Conservation (phyloP, 2,888 invertebrate species). For the Clistopyga incitator region DNA sequence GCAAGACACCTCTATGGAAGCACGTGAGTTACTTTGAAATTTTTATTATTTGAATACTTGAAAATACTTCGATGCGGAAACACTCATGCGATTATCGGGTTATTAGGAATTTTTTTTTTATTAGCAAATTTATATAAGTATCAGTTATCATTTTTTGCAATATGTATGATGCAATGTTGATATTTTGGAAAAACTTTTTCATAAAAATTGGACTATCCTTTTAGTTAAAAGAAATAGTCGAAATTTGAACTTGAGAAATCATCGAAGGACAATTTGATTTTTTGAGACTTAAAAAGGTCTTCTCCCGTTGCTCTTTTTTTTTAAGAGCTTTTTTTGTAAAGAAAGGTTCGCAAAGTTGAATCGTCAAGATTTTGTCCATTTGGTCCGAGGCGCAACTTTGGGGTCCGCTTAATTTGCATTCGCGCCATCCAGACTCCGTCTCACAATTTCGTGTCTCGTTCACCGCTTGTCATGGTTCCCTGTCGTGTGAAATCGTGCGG, state of each 20-base stretch:
- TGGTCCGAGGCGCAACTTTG: background rate
- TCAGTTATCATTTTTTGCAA: no score
- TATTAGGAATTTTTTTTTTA: no score
- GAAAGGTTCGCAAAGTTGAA: background rate
- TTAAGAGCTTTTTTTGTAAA: background rate
- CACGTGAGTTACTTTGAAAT: constrained; percentile 76
- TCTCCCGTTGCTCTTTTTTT: background rate
- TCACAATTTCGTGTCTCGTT: constrained; percentile 23
- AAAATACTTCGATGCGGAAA: background rate
- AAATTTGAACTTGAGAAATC: no score
- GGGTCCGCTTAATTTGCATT: constrained; percentile 17
- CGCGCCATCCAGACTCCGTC: constrained; percentile 15
- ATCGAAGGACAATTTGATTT: no score
- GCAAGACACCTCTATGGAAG: constrained; percentile 81
- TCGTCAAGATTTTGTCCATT: constrained; percentile 2
- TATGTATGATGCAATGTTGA: no score
- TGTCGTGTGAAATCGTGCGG: constrained; percentile 38
- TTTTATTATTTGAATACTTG: background rate
- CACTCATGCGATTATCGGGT: background rate
- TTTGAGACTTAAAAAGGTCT: no score
- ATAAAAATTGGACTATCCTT: no score
- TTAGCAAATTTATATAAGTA: no score
- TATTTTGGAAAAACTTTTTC: no score
- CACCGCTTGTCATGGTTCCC: constrained; percentile 23
- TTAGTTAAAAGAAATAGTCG: no score